Evolutionary conservation across 2,113 vertebrate species (phyloP), one percentile per base, ranked within the genome.

Genomic region (Indicator maculatus): DNA sequence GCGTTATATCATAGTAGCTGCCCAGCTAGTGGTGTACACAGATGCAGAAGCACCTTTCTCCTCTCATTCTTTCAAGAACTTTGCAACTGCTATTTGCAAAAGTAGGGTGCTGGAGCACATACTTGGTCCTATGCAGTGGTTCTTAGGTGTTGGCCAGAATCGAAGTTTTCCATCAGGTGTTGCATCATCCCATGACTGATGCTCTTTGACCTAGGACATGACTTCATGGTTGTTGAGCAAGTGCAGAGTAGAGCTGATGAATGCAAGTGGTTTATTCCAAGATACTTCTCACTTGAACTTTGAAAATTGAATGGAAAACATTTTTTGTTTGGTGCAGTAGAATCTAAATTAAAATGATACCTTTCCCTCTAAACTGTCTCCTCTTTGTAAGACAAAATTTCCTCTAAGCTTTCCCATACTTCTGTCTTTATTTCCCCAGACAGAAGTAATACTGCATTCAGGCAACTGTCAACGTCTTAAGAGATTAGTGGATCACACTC

Each of bases 1-100:
- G 17, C 24, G 8, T 16, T 47, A 11, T 53, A 60, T 47, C 39
- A 24, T 28, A 80, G 66, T 9, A 59, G 24, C 31, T 59, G 7
- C 53, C 55, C 73, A 55, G 55, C 9, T 85, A 91, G 76, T 71
- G 39, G 28, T 38, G 71, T 78, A 47, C 21, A 86, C 56, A 96
- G 67, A 77, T 70, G 45, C 52, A 76, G 23, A 21, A 23, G 52
- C 59, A 70, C 31, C 16, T 77, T 76, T 20, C 33, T 61, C 15
- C 60, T 64, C 41, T 74, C 21, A 27, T 61, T 85, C n/a, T 64
- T 70, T 83, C 56, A 91, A 85, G 52, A 85, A 13, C 21, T 70
- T 52, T 66, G 50, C 60, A 76, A 50, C 8, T 1, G 4, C 45
- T 50, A 23, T 73, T 70, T 83, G 65, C 56, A 88, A 59, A 23